Conservation (phyloP, 92 coral and sea anemone species). For the Metridium senile region DNA sequence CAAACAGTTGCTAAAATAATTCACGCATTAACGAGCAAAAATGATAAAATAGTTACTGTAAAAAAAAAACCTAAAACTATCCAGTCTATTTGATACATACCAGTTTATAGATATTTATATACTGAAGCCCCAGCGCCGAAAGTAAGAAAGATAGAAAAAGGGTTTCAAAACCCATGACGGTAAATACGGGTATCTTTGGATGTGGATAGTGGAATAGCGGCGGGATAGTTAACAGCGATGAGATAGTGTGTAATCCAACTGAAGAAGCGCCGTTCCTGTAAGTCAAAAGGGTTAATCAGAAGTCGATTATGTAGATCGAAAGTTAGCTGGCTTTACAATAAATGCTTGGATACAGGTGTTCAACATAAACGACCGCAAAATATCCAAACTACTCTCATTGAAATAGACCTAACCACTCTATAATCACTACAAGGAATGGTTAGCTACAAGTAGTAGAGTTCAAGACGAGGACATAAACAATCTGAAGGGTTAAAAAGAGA, state of each 20-base stretch:
- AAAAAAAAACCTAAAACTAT: too few relatives aligned
- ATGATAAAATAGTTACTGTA: too few relatives aligned
- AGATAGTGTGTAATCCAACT: conserved; percentile 60
- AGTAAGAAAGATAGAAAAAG: conserved; percentile 73
- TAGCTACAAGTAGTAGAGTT: not conserved
- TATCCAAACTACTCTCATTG: not conserved
- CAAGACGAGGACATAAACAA: not conserved
- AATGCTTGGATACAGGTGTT: conserved; percentile 10
- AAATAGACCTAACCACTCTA: not conserved
- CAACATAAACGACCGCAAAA: conserved; percentile 1
- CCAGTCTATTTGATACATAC: too few relatives aligned
- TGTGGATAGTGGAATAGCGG: conserved; percentile 79
- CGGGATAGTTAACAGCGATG: conserved; percentile 76
- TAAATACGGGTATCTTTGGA: conserved; percentile 83
- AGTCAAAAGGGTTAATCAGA: conserved; percentile 28
- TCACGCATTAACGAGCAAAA: too few relatives aligned
- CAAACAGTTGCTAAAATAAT: too few relatives aligned
- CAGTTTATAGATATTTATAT: conserved; percentile 91
- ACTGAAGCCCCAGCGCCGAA: conserved; percentile 83
- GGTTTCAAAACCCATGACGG: conserved; percentile 83
- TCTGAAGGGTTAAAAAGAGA: not conserved
- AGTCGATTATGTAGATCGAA: too few relatives aligned
- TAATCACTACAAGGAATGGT: not conserved
- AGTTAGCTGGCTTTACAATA: too few relatives aligned
- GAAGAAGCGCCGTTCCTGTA: conserved; percentile 77